Evolutionary conservation across 2,888 invertebrate genomes (phyloP).

Genomic region (Opisthograptis luteolata): DNA sequence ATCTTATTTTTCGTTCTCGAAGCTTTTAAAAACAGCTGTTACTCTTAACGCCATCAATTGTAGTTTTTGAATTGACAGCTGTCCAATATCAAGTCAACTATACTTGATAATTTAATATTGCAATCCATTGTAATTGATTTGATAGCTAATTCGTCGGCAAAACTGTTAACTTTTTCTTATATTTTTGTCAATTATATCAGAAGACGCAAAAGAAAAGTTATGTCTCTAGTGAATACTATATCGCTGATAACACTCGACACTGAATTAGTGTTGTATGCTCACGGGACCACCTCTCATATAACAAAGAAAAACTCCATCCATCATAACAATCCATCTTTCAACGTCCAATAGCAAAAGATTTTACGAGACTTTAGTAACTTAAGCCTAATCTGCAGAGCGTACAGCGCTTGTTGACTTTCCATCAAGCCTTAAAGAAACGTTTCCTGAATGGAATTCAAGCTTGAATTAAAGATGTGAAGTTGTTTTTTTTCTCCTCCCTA

Average conservation of each 20-base stretch:
- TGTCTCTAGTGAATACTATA: slow-evolving; percentile 20
- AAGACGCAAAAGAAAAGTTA: slow-evolving; percentile 16
- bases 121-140: no score
- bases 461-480: not conserved
- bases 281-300: slow-evolving; percentile 35
- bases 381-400: slow-evolving; percentile 4
- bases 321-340: slow-evolving; percentile 60
- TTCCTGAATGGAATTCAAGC: not conserved
- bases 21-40: no score
- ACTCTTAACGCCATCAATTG: no score
- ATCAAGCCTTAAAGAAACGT: slow-evolving; percentile 42
- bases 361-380: slow-evolving; percentile 38
- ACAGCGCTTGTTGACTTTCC: slow-evolving; percentile 59
- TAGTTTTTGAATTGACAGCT: no score
- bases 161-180: not conserved
- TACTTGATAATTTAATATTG: no score
- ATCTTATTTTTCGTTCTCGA: no score
- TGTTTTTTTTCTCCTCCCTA: not conserved
- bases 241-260: slow-evolving; percentile 41
- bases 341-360: slow-evolving; percentile 50
- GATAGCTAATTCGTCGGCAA: no score
- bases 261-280: slow-evolving; percentile 48
- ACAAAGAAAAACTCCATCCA: slow-evolving; percentile 53
- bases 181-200: slow-evolving; percentile 4
- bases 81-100: no score